Percentiles rank a stretch among this genome's conserved stretches.
Evolutionary conservation across 2,888 invertebrate species (phyloP).

Genomic region (Chrysomela aeneicollis): DNA sequence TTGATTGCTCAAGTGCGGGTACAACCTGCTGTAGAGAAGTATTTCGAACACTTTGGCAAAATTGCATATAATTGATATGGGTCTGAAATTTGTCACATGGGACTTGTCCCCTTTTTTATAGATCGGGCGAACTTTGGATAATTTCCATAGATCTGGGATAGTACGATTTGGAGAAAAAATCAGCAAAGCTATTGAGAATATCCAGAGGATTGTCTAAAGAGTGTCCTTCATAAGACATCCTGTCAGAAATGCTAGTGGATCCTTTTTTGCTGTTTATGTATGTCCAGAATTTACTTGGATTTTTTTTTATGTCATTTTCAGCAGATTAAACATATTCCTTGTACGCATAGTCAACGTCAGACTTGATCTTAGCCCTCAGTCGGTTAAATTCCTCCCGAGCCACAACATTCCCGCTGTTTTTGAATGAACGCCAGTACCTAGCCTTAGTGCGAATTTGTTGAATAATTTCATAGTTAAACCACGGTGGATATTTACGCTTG

Average conservation of each 20-base stretch:
- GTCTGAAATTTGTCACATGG: neutral
- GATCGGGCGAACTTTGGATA: neutral
- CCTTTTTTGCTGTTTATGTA: constrained; percentile 3
- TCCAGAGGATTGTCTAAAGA: constrained; percentile 2
- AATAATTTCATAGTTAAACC: neutral
- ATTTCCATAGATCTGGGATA: neutral
- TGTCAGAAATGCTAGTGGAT: neutral
- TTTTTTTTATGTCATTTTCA: neutral
- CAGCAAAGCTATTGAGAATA: neutral
- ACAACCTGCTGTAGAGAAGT: neutral
- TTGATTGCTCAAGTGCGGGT: neutral
- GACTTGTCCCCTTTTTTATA: neutral
- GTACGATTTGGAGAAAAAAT: neutral
- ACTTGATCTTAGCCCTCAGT: neutral
- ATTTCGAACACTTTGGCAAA: constrained; percentile 8
- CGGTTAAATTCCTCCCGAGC: neutral
- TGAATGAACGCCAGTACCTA: constrained; percentile 2
- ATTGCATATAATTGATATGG: constrained; percentile 5
- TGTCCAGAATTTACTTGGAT: neutral
- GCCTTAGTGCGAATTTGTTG: neutral
- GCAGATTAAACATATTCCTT: neutral
- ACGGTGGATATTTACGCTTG: constrained; percentile 6
- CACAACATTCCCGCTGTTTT: constrained; percentile 1
- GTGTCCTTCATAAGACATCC: neutral
- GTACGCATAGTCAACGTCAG: neutral